Evolutionary conservation across 1,140 invertebrate species (phyloP), one percentile per base, ranked within the genome.

Genomic region (Sycobia sp.): DNA sequence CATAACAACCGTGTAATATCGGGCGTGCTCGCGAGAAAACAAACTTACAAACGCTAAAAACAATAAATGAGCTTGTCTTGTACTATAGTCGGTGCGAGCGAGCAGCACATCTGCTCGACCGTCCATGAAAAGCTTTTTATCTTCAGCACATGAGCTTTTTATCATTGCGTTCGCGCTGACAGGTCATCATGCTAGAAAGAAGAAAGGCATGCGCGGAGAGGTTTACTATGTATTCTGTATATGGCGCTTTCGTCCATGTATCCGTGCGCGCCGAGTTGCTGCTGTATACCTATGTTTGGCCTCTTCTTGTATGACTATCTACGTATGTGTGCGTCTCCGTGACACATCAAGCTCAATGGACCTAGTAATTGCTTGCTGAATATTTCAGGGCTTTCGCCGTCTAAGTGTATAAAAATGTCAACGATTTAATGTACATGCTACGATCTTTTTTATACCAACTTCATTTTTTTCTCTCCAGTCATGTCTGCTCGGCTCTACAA

Each of bases 301-400:
- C 27, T 65, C 25, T 36, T 57, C 49, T 39, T 58, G 50, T 55
- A 16, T 51, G n/a, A n/a, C 50, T 54, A 43, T 43, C 38, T 66
- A 47, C 36, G 69, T 23, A 54, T 34, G 46, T 69, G 75, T 78
- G 46, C 70, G 75, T 77, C 73, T 73, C 76, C 66, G 67, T 71
- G 70, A 71, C 73, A 71, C 75, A 76, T 77, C 73, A 76, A 71
- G 69, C 67, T 81, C 78, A 82, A 81, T 80, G 76, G 76, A 58
- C 70, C 69, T 71, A 75, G 77, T 82, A 82, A 82, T 82, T 82
- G 79, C 77, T 69, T 76, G 77, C 71, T 82, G 79, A 82, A 82
- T 80, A 82, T 81, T 82, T 82, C 77, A 81, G 75, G 74, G 73
- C 73, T 76, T 74, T 76, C 73, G 69, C 73, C 71, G 59, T 76